Conservation (phyloP, 2,113 vertebrate species). For the Callopanchax toddi region DNA sequence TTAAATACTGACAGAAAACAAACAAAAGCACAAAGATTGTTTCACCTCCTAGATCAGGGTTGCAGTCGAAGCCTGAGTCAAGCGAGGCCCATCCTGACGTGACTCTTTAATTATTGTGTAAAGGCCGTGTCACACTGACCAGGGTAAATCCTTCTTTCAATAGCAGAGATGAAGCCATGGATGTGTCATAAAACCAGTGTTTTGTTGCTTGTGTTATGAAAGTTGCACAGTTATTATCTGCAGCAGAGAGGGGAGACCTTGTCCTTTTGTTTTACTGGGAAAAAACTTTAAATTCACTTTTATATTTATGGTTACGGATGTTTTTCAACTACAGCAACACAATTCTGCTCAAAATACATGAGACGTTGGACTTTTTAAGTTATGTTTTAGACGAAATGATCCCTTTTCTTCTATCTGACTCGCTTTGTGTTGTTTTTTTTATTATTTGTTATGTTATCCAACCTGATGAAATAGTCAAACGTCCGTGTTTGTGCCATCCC, state of each 20-base stretch:
- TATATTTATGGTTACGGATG: conserved; percentile 20
- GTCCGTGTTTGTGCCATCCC: conserved; percentile 25
- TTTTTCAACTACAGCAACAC: neutral
- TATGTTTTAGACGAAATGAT: neutral
- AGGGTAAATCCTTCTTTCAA: conserved; percentile 63
- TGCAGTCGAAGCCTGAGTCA: conserved; percentile 51
- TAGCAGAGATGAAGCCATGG: conserved; percentile 27
- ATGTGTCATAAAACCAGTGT: conserved; percentile 46
- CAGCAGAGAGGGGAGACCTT: conserved; percentile 2
- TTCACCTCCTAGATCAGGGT: conserved; percentile 13
- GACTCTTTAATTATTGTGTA: conserved; percentile 64
- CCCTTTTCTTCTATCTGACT: neutral
- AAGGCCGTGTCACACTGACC: conserved; percentile 56
- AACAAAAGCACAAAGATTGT: conserved; percentile 21
- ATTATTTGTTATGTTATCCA: neutral
- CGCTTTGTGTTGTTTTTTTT: conserved; percentile 1
- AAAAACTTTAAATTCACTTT: conserved; percentile 40
- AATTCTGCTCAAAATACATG: neutral
- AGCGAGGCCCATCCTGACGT: conserved; percentile 48
- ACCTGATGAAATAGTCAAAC: conserved; percentile 9
- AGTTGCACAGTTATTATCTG: conserved; percentile 42
- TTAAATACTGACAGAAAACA: neutral
- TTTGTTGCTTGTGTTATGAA: conserved; percentile 57
- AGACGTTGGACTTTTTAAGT: neutral
- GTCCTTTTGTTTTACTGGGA: conserved; percentile 30